Evolutionary conservation across 2,113 vertebrate genomes (phyloP).

Genomic region (Machaerirhynchus nigripectus): DNA sequence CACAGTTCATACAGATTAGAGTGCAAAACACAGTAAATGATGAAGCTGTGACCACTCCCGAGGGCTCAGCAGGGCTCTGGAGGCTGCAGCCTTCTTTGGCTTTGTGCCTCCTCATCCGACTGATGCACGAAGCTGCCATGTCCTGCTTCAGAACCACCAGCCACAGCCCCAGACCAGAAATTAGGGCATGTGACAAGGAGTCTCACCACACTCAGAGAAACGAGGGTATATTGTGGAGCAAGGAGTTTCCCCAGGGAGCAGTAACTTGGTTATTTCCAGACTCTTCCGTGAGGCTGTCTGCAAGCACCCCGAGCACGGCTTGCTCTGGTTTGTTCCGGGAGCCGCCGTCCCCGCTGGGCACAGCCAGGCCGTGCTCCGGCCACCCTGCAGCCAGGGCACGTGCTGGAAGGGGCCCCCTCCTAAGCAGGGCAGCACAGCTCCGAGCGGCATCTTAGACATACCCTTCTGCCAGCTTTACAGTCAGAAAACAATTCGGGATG

Average conservation of each 20-base stretch:
- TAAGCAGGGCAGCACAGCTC: neutral
- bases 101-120: rapidly evolving
- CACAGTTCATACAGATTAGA: neutral
- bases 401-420: rapidly evolving
- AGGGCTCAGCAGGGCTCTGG: neutral
- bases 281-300: no score
- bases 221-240: rapidly evolving
- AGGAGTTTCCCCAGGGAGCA: neutral
- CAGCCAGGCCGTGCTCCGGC: rapidly evolving
- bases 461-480: neutral
- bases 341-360: neutral
- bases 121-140: rapidly evolving
- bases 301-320: no score
- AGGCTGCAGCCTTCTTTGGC: neutral
- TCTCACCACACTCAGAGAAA: neutral
- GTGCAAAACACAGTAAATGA: neutral
- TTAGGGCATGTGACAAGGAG: rapidly evolving
- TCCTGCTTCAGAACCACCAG: neutral
- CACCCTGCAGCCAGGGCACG: rapidly evolving
- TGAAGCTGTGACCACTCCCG: neutral
- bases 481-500: neutral
- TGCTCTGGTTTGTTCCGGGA: neutral
- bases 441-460: rapidly evolving
- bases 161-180: neutral
- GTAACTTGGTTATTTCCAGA: neutral